These are phyloP conservation scores for Caenorhabditis becei DNA, from an alignment of 2,888 invertebrate species.

Conservation along the genomic window DNA sequence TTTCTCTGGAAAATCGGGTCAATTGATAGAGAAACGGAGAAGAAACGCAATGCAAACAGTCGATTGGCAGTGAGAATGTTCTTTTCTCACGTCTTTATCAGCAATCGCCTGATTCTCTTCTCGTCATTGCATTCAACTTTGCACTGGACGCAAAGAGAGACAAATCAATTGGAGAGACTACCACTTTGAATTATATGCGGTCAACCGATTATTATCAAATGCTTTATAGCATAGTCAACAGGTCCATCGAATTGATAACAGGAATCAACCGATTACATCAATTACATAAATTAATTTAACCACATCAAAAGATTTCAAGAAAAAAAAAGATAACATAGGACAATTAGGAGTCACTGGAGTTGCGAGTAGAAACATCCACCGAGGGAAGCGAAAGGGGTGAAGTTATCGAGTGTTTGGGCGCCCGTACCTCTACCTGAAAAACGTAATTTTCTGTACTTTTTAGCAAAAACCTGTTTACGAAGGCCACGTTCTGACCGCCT, in stretches of 20 bases:
- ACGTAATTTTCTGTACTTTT: conserved; percentile 7
- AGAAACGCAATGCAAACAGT: neutral
- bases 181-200: neutral
- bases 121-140: conserved; percentile 10
- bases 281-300: conserved; percentile 25
- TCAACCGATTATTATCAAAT: conserved; percentile 3
- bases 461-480: conserved; percentile 18
- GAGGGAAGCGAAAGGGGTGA: conserved; percentile 55
- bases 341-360: conserved; percentile 36
- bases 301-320: conserved; percentile 16
- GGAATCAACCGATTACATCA: conserved; percentile 13
- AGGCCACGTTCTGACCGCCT: neutral
- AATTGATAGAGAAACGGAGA: neutral
- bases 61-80: neutral
- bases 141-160: conserved; percentile 17
- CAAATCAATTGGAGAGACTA: neutral
- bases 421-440: conserved; percentile 64
- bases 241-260: neutral
- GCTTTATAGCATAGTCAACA: conserved; percentile 25
- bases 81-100: conserved; percentile 48
- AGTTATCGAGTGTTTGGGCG: conserved; percentile 58
- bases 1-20: neutral
- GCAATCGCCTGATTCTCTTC: conserved; percentile 22
- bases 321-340: conserved; percentile 2
- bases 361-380: conserved; percentile 59